Base-by-base conservation (phyloP, 1,140 invertebrate species). In the Nomia melanderi region DNA sequence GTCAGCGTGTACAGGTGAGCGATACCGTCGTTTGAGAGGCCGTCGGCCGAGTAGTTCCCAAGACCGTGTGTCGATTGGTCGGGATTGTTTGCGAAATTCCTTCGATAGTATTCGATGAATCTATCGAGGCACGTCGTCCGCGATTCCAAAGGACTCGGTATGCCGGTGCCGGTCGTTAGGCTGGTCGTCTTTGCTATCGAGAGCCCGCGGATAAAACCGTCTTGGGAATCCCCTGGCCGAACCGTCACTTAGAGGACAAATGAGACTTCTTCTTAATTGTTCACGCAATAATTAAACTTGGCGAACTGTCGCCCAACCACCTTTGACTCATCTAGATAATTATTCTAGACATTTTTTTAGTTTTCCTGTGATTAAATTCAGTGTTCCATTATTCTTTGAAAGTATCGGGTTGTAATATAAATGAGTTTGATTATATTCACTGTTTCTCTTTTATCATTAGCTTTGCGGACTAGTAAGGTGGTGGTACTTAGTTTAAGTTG, bases 101-200 rank as follows among this genome's bases (percentile, higher is more conserved):
- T 91, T 92, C 91, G 88, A 92, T 92, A 92, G 91, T 92, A 92
- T 92, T 92, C 91, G 91, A 92, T 92, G 91, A 92, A 92, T 92
- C 91, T 92, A 92, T 92, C 87, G 91, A 92, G 89, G 91, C 90
- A 91, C 86, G 90, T 91, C 88, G 89, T 77, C 75, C 77, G 69
- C 85, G 85, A 86, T 85, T 87, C 82, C 83, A 69, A 72, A 75
- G 64, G 60, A 86, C 84, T 78, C 85, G 84, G 81, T 86, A 84
- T 89, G 79, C 86, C 87, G 85, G 73, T 89, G 88, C 83, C 86
- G 88, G 87, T 92, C 90, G 88, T 91, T 90, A 87, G 81, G 84
- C 86, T 81, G 83, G 72, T 67, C 78, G 81, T 82, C 84, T 88
- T 88, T 87, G 86, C 85, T 86, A 87, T 86, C 77, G 84, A 84